Evolutionary conservation across 2,113 vertebrate species (phyloP).

Genomic region (Recurvirostra avosetta): DNA sequence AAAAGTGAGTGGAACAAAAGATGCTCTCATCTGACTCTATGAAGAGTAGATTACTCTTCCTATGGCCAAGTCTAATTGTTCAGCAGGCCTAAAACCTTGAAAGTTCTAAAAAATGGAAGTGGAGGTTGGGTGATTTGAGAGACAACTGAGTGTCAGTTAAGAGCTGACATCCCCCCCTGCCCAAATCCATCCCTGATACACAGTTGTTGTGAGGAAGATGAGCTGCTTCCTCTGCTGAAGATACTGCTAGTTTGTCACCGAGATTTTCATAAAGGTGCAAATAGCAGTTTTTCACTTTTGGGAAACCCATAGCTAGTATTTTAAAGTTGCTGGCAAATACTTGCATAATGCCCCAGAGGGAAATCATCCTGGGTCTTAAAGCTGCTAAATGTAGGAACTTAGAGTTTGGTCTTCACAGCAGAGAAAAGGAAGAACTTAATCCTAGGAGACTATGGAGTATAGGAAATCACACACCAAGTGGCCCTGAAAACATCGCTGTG

Average conservation of each 20-base stretch:
- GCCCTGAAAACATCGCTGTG: not conserved
- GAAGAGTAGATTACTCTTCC: not conserved
- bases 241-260: not conserved
- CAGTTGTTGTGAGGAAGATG: not conserved
- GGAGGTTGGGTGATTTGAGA: not conserved
- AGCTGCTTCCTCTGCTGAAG: not conserved
- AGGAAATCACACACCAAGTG: not conserved
- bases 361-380: not conserved
- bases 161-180: not conserved
- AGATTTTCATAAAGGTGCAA: not conserved
- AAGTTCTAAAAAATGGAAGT: not conserved
- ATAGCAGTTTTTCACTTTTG: not conserved
- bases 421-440: not conserved
- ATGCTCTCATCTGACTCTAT: not conserved
- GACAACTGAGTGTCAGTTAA: not conserved
- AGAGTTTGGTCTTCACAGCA: not conserved
- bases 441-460: not conserved
- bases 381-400: accelerated
- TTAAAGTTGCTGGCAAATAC: not conserved
- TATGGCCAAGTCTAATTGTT: not conserved
- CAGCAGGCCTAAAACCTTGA: not conserved
- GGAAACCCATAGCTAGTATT: not conserved
- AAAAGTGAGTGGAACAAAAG: not conserved
- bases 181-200: not conserved
- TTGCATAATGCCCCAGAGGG: not conserved